Evolutionary conservation across 2,888 invertebrate genomes (phyloP), one percentile per base, ranked within the genome.

Genomic region (Ectemnius lituratus): DNA sequence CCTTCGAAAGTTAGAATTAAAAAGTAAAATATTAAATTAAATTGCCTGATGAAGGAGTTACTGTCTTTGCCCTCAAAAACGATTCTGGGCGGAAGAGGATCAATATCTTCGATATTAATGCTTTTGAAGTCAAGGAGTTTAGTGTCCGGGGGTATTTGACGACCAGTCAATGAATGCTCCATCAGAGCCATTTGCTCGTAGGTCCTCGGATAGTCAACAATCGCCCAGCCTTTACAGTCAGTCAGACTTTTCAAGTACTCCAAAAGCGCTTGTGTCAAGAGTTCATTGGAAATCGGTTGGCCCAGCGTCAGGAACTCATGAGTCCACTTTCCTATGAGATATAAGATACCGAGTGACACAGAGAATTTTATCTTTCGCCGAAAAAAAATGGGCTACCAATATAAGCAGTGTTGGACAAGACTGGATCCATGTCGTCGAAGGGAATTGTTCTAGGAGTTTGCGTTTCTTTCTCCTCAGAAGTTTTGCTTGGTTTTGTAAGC

Each of bases 381-480:
- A 1, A 6, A 4, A 14, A 52, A 14, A 37, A 52, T 46, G 11
- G 27, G 16, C 11, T 80, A 80, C 80, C 82, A 6, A 83, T 67
- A 64, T 91, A 91, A 4, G 93, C 94, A 58, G 92, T 79, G 37
- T 86, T 63, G 3, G 93, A 92, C 46, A 94, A 86, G 46, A 80
- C 83, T 0, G 85, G 84, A 73, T 85, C 76, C n/a, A 93, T 91
- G 79, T 93, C 93, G 85, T 93, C 93, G 84, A 92, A 92, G 0
- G 94, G 94, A 78, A 93, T 92, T 3, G 91, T 90, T 86, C 92
- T 92, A 23, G 94, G 94, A 14, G 94, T 94, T 90, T 94, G 94
- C 0, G 93, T 93, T 84, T 92, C 91, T 87, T 94, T 93, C 20
- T 86, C 84, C 6, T 5, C 18, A 0, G 16, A 37, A 37, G 8